phyloP scores from a whole-genome alignment of 2,797 vertebrate species.

The Danio aesculapii region DNA sequence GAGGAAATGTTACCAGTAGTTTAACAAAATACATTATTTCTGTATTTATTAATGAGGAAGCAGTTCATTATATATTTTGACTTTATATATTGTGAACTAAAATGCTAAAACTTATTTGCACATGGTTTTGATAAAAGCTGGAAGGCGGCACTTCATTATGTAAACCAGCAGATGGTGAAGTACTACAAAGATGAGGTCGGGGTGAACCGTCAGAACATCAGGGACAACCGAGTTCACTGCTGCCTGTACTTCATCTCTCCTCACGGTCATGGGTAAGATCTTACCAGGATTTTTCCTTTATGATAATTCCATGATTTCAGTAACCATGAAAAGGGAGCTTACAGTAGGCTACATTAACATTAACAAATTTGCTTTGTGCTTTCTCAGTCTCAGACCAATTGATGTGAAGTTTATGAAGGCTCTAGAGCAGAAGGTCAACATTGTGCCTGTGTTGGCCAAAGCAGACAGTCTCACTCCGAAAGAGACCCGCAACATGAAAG shows the following conservation, averaged over 20 bases:
- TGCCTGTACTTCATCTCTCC: constrained; percentile 89
- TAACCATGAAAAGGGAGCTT: background rate
- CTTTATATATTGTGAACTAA: no score
- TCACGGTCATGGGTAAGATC: constrained; percentile 82
- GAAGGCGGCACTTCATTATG: constrained; percentile 79
- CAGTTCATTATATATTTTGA: background rate
- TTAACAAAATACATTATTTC: no score
- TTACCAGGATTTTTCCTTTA: background rate
- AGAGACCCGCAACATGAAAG: constrained; percentile 77
- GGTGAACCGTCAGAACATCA: constrained; percentile 86
- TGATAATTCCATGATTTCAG: background rate
- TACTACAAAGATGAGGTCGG: constrained; percentile 86
- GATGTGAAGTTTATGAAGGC: constrained; percentile 86
- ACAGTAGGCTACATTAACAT: background rate
- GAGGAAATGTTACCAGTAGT: no score
- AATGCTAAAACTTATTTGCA: constrained; percentile 74
- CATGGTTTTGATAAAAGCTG: constrained; percentile 74
- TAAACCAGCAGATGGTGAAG: constrained; percentile 86
- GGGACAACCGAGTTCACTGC: constrained; percentile 87
- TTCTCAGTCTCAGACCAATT: constrained; percentile 72
- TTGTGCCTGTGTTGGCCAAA: constrained; percentile 85
- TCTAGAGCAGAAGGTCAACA: constrained; percentile 86
- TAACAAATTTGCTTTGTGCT: background rate
- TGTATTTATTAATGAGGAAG: background rate
- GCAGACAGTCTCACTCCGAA: constrained; percentile 81